phyloP scores from a whole-genome alignment of 2,113 vertebrate genomes.

The Laticauda colubrina region DNA sequence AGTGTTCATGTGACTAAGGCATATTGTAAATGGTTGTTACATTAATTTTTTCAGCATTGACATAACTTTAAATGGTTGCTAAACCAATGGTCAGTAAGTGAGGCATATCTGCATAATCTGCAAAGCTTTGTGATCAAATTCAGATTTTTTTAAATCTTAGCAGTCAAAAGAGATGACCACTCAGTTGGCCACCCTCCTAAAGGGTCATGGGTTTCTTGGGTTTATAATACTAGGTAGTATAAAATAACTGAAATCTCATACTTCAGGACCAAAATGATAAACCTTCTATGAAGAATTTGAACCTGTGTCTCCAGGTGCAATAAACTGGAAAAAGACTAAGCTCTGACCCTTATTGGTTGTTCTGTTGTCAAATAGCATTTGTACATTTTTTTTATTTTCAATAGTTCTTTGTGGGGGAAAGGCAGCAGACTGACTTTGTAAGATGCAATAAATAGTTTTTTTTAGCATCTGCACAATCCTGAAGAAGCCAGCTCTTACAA shows the following conservation, averaged over 20 bases:
- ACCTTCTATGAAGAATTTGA: neutral
- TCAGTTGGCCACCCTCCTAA: neutral
- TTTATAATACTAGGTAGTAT: neutral
- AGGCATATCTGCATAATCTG: neutral
- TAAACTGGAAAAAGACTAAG: neutral
- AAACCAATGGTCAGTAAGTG: neutral
- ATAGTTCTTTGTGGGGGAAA: neutral
- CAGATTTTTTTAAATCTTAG: neutral
- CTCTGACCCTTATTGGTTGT: neutral
- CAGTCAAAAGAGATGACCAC: neutral
- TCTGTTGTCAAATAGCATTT: neutral
- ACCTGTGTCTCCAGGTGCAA: neutral
- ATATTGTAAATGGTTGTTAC: neutral
- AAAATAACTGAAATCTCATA: neutral
- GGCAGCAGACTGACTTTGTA: neutral
- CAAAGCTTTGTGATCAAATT: neutral
- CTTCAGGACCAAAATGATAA: too few relatives aligned
- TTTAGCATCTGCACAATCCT: neutral
- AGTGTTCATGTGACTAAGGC: neutral
- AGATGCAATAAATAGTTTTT: neutral
- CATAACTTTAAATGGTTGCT: neutral
- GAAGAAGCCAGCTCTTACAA: neutral
- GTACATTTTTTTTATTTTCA: neutral
- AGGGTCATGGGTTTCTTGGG: neutral
- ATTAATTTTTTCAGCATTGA: neutral